Percentiles rank a stretch among this genome's conserved stretches.
Conservation (phyloP, 2,797 vertebrate species). For the Poecilia velifera region DNA sequence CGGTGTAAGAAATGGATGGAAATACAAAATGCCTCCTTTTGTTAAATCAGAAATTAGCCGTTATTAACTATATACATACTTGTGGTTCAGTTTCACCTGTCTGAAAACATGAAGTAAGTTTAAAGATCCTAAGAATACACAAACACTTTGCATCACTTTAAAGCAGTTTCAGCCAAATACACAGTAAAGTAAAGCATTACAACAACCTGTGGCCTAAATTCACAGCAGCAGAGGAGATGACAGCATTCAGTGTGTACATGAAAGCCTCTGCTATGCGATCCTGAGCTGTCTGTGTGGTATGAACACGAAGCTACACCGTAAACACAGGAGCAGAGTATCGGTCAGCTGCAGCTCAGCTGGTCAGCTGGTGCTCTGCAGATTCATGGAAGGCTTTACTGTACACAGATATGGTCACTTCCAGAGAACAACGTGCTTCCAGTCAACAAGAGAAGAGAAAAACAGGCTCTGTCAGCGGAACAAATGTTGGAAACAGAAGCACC, state of each 20-base stretch:
- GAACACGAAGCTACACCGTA: constrained; percentile 49
- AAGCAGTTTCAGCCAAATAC: constrained; percentile 32
- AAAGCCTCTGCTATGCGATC: constrained; percentile 60
- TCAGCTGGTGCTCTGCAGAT: constrained; percentile 14
- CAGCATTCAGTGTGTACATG: constrained; percentile 68
- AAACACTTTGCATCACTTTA: background rate
- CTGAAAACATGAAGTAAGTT: background rate
- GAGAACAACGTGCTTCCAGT: constrained; percentile 17
- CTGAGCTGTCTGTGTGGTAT: constrained; percentile 36
- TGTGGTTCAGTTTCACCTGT: background rate
- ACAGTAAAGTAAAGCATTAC: constrained; percentile 66
- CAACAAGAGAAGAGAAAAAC: constrained; percentile 6
- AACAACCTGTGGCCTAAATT: too few species aligned
- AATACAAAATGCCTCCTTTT: background rate
- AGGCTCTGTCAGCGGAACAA: background rate
- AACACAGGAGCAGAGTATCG: constrained; percentile 34
- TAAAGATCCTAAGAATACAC: background rate
- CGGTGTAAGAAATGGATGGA: too few species aligned
- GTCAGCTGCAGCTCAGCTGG: constrained; percentile 38
- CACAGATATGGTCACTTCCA: constrained; percentile 16
- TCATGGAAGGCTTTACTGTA: constrained; percentile 37
- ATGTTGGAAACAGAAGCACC: constrained; percentile 8
- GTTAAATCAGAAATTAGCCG: background rate
- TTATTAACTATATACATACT: background rate
- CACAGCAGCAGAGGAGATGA: constrained; percentile 64